These are phyloP conservation scores for Portevinia maculata DNA, from an alignment of 2,888 invertebrate species.

Conservation along the genomic window DNA sequence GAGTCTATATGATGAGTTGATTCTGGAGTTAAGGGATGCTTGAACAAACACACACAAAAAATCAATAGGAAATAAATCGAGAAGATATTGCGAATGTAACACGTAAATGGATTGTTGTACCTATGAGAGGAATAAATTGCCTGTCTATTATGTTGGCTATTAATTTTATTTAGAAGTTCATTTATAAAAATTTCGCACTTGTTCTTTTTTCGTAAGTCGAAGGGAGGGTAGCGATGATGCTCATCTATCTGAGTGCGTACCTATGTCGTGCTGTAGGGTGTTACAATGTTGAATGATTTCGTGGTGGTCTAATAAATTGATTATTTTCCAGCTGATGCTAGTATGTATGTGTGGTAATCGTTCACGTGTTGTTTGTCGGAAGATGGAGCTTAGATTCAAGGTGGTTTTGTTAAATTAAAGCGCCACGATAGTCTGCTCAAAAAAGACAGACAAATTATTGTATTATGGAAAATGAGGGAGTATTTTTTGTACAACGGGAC, in stretches of 20 bases:
- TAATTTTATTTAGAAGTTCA: conserved; percentile 70
- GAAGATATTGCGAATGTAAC: conserved; percentile 52
- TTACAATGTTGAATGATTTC: conserved; percentile 50
- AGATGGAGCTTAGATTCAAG: neutral
- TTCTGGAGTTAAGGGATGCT: neutral
- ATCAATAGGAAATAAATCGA: conserved; percentile 61
- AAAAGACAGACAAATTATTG: too few relatives aligned
- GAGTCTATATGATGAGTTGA: neutral
- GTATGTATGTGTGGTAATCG: neutral
- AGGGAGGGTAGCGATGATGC: neutral
- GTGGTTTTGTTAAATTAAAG: neutral
- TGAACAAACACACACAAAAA: neutral
- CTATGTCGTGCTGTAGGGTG: conserved; percentile 3
- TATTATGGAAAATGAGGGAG: too few relatives aligned
- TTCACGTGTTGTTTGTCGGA: neutral
- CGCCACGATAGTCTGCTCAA: too few relatives aligned
- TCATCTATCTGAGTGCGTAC: conserved; percentile 17
- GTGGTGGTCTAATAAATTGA: conserved; percentile 53
- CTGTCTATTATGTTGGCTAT: conserved; percentile 72
- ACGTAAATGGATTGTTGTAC: conserved; percentile 60
- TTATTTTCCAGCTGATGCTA: conserved; percentile 26
- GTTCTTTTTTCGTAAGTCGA: neutral
- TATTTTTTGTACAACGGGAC: too few relatives aligned
- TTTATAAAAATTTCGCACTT: conserved; percentile 55
- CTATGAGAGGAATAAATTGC: conserved; percentile 66